Percentiles rank a stretch among this genome's conserved stretches.
Conservation (phyloP, 2,888 invertebrate genomes). For the Ectropis crepuscularia region DNA sequence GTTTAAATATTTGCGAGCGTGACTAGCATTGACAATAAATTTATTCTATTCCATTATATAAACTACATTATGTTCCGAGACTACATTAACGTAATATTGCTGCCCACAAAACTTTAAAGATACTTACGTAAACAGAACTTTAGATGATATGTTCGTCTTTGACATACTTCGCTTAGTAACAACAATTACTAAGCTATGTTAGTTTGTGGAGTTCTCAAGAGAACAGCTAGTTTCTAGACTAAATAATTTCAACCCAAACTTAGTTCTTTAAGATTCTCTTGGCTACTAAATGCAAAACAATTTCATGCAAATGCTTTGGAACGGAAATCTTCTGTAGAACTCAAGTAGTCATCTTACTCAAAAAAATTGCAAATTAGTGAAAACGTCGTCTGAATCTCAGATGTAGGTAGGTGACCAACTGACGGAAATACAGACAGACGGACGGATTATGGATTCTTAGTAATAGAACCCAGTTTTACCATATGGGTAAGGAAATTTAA, state of each 20-base stretch:
- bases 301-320: background rate
- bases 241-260: slow-evolving; percentile 13
- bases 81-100: too few species aligned
- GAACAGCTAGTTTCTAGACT: slow-evolving; percentile 11
- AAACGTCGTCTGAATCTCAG: background rate
- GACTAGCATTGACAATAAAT: too few species aligned
- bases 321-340: background rate
- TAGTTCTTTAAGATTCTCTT: slow-evolving; percentile 4
- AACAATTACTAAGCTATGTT: slow-evolving; percentile 5
- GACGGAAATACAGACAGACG: too few species aligned
- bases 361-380: background rate
- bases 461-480: too few species aligned
- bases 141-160: slow-evolving; percentile 6
- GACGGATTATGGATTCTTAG: too few species aligned
- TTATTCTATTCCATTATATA: too few species aligned
- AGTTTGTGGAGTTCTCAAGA: slow-evolving; percentile 8
- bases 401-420: too few species aligned
- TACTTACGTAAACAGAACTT: too few species aligned
- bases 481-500: too few species aligned
- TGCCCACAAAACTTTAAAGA: too few species aligned
- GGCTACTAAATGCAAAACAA: background rate
- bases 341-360: background rate
- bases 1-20: too few species aligned
- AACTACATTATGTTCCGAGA: too few species aligned
- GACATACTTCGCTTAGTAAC: slow-evolving; percentile 14